Percentiles rank a stretch among this genome's conserved stretches.
Evolutionary conservation across 1,140 invertebrate genomes (phyloP).

Genomic region (Sipha flava): DNA sequence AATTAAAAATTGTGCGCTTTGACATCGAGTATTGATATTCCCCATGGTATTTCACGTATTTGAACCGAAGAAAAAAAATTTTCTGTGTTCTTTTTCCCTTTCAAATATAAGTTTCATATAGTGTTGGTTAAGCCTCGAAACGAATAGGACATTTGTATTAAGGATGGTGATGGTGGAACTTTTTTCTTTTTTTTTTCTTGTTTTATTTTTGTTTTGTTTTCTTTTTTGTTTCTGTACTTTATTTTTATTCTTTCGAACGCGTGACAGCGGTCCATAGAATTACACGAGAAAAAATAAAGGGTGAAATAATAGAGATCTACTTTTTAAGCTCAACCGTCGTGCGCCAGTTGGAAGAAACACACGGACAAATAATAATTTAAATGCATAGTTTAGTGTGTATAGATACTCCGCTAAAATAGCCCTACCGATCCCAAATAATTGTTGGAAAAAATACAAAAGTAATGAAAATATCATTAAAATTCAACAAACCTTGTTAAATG

Average conservation of each 20-base stretch:
- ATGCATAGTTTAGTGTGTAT: too few species aligned
- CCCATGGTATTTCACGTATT: too few species aligned
- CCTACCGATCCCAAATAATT: too few species aligned
- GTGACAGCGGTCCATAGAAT: slow-evolving; percentile 2
- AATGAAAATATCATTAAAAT: neutral
- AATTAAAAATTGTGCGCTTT: too few species aligned
- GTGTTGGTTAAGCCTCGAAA: neutral
- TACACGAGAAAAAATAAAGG: neutral
- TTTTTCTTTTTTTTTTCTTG: neutral
- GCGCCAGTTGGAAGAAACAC: neutral
- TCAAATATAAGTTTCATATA: too few species aligned
- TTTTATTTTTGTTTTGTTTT: neutral
- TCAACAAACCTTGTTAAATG: too few species aligned
- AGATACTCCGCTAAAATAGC: too few species aligned
- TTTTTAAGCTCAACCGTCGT: neutral
- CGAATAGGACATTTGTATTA: neutral
- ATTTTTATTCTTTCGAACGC: neutral
- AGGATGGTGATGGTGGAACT: neutral
- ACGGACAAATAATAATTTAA: neutral
- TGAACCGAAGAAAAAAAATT: too few species aligned
- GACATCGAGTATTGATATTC: too few species aligned
- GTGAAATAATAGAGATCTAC: neutral
- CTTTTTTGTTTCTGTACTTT: neutral
- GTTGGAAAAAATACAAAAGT: neutral
- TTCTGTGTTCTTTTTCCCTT: too few species aligned